Conservation (phyloP, 2,888 invertebrate species). For the Dichetophora obliterata region DNA sequence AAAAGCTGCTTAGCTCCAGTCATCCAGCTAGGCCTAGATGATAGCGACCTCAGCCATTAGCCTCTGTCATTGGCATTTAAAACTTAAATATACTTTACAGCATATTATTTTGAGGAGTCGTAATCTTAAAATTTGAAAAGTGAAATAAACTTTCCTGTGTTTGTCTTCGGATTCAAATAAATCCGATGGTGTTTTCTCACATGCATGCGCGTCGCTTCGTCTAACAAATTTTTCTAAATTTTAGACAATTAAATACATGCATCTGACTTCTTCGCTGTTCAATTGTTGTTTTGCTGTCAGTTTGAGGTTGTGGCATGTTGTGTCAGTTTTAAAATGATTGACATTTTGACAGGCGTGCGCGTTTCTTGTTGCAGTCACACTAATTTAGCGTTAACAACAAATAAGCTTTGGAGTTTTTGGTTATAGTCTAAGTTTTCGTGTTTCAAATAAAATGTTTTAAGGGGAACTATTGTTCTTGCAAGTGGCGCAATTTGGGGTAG, state of each 20-base stretch:
- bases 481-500: too few relatives aligned
- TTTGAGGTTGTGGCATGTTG: neutral
- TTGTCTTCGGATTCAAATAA: neutral
- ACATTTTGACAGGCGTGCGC: neutral
- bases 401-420: too few relatives aligned
- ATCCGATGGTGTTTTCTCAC: neutral
- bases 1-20: too few relatives aligned
- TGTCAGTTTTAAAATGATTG: conserved; percentile 8
- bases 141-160: neutral
- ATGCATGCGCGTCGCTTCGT: neutral
- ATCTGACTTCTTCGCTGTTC: neutral
- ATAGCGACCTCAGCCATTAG: conserved; percentile 33
- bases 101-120: neutral
- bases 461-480: too few relatives aligned
- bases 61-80: conserved; percentile 22
- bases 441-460: too few relatives aligned
- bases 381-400: neutral
- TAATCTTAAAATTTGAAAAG: neutral
- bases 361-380: neutral
- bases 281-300: neutral
- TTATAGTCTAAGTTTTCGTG: too few relatives aligned
- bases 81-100: neutral
- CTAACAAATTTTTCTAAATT: neutral
- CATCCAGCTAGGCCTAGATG: neutral
- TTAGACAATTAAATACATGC: neutral